These are phyloP conservation scores for Drosophila malerkotliana DNA, from an alignment of 1,140 invertebrate species.

Conservation along the genomic window DNA sequence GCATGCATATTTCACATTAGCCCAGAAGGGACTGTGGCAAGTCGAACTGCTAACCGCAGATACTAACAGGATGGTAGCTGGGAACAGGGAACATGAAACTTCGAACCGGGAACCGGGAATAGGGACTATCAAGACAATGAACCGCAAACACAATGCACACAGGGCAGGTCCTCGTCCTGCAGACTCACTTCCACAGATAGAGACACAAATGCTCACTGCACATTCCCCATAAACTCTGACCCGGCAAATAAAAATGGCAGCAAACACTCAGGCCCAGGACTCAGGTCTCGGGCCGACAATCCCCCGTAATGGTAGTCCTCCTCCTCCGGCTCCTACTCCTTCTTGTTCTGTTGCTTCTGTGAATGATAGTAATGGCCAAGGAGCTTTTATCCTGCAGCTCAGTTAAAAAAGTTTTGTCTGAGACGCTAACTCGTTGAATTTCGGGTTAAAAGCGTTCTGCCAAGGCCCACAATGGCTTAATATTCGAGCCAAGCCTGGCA, in stretches of 20 bases:
- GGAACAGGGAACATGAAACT: not conserved
- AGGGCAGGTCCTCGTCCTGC: not conserved
- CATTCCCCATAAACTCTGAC: slow-evolving; percentile 60
- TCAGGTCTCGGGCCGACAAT: slow-evolving; percentile 15
- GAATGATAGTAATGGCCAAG: slow-evolving; percentile 75
- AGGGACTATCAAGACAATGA: slow-evolving; percentile 43
- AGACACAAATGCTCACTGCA: slow-evolving; percentile 62
- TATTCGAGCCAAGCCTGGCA: slow-evolving; percentile 33
- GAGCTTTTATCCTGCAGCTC: slow-evolving; percentile 63
- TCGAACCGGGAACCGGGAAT: too few species aligned
- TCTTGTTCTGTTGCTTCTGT: slow-evolving; percentile 33
- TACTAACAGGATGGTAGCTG: slow-evolving; percentile 25
- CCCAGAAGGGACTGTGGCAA: slow-evolving; percentile 22
- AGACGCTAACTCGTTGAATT: slow-evolving; percentile 68
- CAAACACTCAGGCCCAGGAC: slow-evolving; percentile 62
- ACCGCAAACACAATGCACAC: slow-evolving; percentile 49
- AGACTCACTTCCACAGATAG: slow-evolving; percentile 28
- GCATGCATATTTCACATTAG: slow-evolving; percentile 57
- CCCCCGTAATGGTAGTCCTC: slow-evolving; percentile 49
- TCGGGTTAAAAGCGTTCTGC: slow-evolving; percentile 71
- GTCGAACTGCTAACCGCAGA: slow-evolving; percentile 45
- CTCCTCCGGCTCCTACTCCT: slow-evolving; percentile 1
- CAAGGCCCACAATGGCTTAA: slow-evolving; percentile 66
- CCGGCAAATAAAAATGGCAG: slow-evolving; percentile 73
- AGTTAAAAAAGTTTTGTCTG: slow-evolving; percentile 75